phyloP scores from a whole-genome alignment of 2,113 vertebrate genomes.

The Callospermophilus lateralis region DNA sequence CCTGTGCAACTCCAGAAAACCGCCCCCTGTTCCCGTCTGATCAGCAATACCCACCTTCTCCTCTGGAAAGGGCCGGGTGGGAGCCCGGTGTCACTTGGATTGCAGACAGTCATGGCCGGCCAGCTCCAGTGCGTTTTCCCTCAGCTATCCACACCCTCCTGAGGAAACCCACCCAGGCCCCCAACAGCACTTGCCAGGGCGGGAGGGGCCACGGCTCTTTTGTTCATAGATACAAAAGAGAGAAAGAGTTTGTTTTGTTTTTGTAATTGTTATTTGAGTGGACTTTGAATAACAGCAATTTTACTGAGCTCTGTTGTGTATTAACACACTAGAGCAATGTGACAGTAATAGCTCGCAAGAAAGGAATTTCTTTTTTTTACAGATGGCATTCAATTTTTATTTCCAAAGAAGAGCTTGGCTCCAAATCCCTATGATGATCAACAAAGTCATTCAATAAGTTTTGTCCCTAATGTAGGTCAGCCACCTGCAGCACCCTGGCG shows the following conservation, averaged over 20 bases:
- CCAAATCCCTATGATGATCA: not conserved
- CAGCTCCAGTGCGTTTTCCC: not conserved
- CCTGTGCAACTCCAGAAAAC: accelerated
- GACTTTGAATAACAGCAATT: not conserved
- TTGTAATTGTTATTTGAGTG: slow-evolving; percentile 38
- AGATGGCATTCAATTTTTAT: slow-evolving; percentile 30
- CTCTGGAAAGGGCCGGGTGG: not conserved
- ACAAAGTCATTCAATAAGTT: not conserved
- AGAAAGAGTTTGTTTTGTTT: slow-evolving; percentile 13
- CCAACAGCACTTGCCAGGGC: not conserved
- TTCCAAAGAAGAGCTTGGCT: not conserved
- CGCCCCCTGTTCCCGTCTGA: not conserved
- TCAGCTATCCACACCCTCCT: not conserved
- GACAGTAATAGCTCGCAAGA: slow-evolving; percentile 45
- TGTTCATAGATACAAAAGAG: not conserved
- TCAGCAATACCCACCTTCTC: not conserved
- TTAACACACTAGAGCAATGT: slow-evolving; percentile 20
- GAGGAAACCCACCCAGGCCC: not conserved
- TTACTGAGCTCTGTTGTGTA: not conserved
- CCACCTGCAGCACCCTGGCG: not conserved
- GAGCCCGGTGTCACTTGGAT: not conserved
- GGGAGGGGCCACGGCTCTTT: not conserved
- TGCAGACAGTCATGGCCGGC: not conserved
- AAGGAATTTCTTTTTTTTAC: slow-evolving; percentile 37
- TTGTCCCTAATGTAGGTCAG: too few relatives aligned